Percentiles rank a stretch among this genome's conserved stretches.
phyloP scores from a whole-genome alignment of 2,113 vertebrate genomes.

The Vimba vimba region DNA sequence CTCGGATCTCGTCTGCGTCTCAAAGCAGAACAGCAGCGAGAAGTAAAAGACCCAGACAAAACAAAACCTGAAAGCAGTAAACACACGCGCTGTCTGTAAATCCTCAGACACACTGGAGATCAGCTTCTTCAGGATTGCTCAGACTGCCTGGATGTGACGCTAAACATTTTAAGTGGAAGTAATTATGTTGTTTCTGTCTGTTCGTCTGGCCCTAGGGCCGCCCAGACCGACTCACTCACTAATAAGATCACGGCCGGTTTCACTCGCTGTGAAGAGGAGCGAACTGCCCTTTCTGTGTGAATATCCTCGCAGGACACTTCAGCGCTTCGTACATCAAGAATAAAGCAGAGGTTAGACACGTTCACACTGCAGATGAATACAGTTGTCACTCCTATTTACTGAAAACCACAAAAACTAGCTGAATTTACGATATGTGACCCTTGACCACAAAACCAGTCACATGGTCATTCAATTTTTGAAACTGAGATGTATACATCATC shows the following conservation, averaged over 20 bases:
- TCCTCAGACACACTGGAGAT: conserved; percentile 35
- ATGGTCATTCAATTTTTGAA: no score
- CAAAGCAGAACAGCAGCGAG: background rate
- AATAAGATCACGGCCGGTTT: conserved; percentile 9
- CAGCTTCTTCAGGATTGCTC: background rate
- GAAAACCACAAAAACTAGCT: background rate
- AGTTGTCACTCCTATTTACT: background rate
- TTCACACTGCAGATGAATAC: conserved; percentile 2
- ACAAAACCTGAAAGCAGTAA: background rate
- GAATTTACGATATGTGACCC: background rate
- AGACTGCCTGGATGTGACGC: conserved; percentile 40
- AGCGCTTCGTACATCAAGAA: background rate
- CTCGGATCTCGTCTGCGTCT: background rate
- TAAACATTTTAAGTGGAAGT: conserved; percentile 55
- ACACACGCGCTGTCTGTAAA: background rate
- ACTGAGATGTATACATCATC: no score
- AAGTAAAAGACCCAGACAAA: background rate
- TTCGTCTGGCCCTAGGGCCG: conserved; percentile 40
- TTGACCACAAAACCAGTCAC: no score
- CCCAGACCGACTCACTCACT: conserved; percentile 39
- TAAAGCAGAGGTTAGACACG: background rate
- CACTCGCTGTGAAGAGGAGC: conserved; percentile 42
- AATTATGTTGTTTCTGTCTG: conserved; percentile 52
- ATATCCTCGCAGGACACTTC: background rate
- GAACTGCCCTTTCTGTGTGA: conserved; percentile 17